A percentile compares a stretch with the other conserved stretches of the same genome.
Evolutionary conservation across 2,113 vertebrate species (phyloP).

Genomic region (Panthera leo): DNA sequence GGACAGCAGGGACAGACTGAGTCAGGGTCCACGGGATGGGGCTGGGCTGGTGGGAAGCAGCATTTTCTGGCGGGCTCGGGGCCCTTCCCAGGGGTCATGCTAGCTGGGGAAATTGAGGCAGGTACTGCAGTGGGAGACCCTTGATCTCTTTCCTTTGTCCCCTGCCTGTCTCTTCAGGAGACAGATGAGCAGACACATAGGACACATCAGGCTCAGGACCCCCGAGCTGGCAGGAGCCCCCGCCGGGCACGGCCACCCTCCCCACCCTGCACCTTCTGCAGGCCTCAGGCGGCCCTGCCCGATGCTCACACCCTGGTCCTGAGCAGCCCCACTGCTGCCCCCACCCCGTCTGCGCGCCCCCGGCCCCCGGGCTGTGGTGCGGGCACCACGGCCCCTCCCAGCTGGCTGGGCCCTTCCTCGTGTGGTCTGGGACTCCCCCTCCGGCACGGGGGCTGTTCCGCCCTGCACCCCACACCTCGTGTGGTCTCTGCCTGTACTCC

Average conservation of each 20-base stretch:
- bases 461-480: neutral
- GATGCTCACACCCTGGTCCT: neutral
- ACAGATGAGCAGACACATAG: rapidly evolving
- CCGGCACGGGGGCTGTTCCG: neutral
- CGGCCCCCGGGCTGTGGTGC: rapidly evolving
- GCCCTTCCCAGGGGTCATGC: neutral
- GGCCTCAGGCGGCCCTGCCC: neutral
- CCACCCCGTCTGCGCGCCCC: neutral
- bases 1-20: neutral
- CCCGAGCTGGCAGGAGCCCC: neutral
- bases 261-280: rapidly evolving
- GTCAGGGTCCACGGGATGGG: neutral
- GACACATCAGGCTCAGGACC: too few relatives aligned
- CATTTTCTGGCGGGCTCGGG: neutral
- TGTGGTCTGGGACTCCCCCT: neutral
- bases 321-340: neutral
- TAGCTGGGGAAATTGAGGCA: neutral
- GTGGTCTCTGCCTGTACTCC: neutral
- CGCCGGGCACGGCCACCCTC: too few relatives aligned
- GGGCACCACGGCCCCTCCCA: neutral
- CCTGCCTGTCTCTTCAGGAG: too few relatives aligned
- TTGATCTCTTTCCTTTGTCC: neutral
- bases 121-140: too few relatives aligned
- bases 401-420: neutral
- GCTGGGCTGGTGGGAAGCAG: neutral